These are phyloP conservation scores for Medauroidea extradentata DNA, from an alignment of 1,140 invertebrate species.

Conservation along the genomic window DNA sequence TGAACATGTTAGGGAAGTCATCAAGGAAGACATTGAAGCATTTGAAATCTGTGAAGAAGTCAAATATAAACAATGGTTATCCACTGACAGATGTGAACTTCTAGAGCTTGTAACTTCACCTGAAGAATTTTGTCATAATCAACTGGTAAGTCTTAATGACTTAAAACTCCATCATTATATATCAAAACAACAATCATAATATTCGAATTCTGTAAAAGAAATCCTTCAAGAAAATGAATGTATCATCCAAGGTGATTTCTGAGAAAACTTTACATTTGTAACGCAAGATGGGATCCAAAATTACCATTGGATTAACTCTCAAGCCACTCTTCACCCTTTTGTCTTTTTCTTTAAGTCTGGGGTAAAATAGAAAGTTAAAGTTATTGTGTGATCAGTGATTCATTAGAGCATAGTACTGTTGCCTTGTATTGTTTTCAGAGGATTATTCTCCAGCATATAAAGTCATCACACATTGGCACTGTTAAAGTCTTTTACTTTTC, in stretches of 20 bases:
- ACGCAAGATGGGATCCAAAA: slow-evolving; percentile 28
- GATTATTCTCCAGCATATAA: not conserved
- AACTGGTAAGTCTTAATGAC: slow-evolving; percentile 1
- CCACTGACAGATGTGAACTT: slow-evolving; percentile 13
- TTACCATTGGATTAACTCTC: slow-evolving; percentile 24
- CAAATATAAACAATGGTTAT: slow-evolving; percentile 15
- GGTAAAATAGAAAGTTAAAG: slow-evolving; percentile 8
- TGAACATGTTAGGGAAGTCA: not conserved
- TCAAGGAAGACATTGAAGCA: not conserved
- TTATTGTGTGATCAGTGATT: slow-evolving; percentile 17
- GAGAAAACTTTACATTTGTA: slow-evolving; percentile 27
- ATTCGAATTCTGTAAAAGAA: slow-evolving; percentile 15
- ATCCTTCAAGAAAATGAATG: slow-evolving; percentile 10
- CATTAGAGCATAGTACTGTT: slow-evolving; percentile 17
- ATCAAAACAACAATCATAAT: slow-evolving; percentile 1
- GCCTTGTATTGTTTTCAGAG: slow-evolving; percentile 19
- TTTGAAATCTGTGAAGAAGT: slow-evolving; percentile 9
- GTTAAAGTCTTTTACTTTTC: slow-evolving; percentile 32
- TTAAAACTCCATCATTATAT: slow-evolving; percentile 17
- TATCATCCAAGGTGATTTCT: slow-evolving; percentile 24
- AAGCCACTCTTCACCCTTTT: slow-evolving; percentile 29
- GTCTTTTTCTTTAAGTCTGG: slow-evolving; percentile 17
- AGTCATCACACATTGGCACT: slow-evolving; percentile 10
- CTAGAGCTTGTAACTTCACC: slow-evolving; percentile 7
- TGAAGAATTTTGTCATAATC: slow-evolving; percentile 14